These are phyloP conservation scores for Lumbricus terrestris DNA, from an alignment of 2,888 invertebrate genomes.

Conservation along the genomic window DNA sequence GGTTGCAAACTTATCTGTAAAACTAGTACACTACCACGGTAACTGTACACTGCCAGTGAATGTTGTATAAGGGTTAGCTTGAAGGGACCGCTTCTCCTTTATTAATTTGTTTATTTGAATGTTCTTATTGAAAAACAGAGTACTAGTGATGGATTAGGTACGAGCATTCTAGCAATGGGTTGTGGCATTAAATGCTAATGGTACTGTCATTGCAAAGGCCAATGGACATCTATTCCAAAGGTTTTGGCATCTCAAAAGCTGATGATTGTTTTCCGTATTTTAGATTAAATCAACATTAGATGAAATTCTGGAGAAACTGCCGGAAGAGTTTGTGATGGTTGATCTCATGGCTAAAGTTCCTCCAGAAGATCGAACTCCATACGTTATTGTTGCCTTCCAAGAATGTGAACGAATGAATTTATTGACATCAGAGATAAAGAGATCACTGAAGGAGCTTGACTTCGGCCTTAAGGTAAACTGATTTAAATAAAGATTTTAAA, in stretches of 20 bases:
- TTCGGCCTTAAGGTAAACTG: conserved; percentile 78
- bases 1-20: no score
- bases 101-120: background rate
- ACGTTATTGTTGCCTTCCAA: conserved; percentile 80
- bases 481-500: no score
- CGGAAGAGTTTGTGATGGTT: conserved; percentile 91
- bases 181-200: background rate
- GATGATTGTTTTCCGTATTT: conserved; percentile 30
- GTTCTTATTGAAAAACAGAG: background rate
- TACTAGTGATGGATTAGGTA: background rate
- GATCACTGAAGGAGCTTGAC: conserved; percentile 86
- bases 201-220: background rate
- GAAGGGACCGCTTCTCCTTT: background rate
- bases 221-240: background rate
- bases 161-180: background rate
- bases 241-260: background rate
- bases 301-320: conserved; percentile 89
- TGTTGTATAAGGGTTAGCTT: background rate
- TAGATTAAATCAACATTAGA: conserved; percentile 90
- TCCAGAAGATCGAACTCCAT: conserved; percentile 91
- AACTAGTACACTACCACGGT: background rate
- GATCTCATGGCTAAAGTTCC: conserved; percentile 68
- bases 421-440: conserved; percentile 83
- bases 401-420: conserved; percentile 96
- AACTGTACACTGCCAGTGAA: background rate